Conservation (phyloP, 2,113 vertebrate genomes). For the Notiomystis cincta region DNA sequence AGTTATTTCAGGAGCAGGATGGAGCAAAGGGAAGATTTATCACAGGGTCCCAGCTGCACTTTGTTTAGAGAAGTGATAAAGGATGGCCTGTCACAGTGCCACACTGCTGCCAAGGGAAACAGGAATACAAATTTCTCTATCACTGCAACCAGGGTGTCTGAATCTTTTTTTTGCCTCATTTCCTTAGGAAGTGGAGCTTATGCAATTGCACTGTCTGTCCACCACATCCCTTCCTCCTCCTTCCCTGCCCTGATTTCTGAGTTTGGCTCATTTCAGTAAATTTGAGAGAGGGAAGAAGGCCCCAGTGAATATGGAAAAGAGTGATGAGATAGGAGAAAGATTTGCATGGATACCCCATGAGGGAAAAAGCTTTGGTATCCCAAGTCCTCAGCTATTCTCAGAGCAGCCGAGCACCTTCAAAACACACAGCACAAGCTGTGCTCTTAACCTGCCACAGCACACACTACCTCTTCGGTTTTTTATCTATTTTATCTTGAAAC, state of each 20-base stretch:
- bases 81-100: not conserved
- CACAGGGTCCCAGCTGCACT: not conserved
- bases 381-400: not conserved
- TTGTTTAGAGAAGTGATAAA: not conserved
- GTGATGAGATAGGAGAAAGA: not conserved
- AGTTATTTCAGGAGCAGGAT: not conserved
- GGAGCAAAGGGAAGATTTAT: not conserved
- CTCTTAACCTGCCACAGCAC: fast-evolving
- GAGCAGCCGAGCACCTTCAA: not conserved
- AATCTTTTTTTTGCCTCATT: not conserved
- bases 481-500: not conserved
- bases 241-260: not conserved
- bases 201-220: not conserved
- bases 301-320: not conserved
- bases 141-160: not conserved
- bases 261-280: not conserved
- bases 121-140: not conserved
- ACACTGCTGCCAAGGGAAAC: not conserved
- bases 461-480: not conserved
- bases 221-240: not conserved
- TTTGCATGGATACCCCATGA: not conserved
- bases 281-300: not conserved
- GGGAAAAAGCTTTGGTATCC: not conserved
- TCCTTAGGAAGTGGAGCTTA: not conserved
- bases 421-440: not conserved